Conservation (phyloP, 2,888 invertebrate genomes). For the Cerceris rybyensis region DNA sequence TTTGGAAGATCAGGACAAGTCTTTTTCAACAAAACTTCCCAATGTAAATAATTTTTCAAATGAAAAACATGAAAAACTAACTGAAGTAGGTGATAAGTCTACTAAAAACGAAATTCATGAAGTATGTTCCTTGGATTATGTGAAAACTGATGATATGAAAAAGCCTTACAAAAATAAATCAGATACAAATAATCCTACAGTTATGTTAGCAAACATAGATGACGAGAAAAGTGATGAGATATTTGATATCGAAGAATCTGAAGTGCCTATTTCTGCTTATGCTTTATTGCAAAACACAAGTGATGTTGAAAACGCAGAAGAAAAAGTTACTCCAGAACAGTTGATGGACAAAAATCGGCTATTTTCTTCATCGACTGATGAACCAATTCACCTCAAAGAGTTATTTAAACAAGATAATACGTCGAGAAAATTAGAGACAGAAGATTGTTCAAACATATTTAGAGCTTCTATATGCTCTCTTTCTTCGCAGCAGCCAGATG, state of each 20-base stretch:
- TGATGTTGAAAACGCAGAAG: conserved; percentile 23
- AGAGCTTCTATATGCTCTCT: conserved; percentile 20
- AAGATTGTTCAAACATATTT: neutral
- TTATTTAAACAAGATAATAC: neutral
- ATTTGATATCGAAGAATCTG: conserved; percentile 25
- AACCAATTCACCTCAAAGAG: too few species aligned
- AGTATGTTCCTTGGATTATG: neutral
- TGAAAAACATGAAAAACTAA: neutral
- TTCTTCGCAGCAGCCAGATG: conserved; percentile 8
- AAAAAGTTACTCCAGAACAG: neutral
- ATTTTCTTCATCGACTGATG: neutral
- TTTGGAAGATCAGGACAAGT: neutral
- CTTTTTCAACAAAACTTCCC: neutral
- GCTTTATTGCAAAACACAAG: conserved; percentile 29
- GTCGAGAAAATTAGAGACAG: conserved; percentile 12
- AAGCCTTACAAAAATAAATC: neutral
- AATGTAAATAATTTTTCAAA: neutral
- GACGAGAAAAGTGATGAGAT: conserved; percentile 15
- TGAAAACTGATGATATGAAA: neutral
- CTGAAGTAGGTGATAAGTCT: neutral
- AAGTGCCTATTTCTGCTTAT: conserved; percentile 24
- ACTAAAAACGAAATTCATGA: neutral
- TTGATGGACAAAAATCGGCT: neutral
- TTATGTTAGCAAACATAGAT: neutral
- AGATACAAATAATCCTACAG: neutral